These are phyloP conservation scores for Cyanoramphus novaezelandiae DNA, from an alignment of 2,113 vertebrate genomes.

Conservation along the genomic window DNA sequence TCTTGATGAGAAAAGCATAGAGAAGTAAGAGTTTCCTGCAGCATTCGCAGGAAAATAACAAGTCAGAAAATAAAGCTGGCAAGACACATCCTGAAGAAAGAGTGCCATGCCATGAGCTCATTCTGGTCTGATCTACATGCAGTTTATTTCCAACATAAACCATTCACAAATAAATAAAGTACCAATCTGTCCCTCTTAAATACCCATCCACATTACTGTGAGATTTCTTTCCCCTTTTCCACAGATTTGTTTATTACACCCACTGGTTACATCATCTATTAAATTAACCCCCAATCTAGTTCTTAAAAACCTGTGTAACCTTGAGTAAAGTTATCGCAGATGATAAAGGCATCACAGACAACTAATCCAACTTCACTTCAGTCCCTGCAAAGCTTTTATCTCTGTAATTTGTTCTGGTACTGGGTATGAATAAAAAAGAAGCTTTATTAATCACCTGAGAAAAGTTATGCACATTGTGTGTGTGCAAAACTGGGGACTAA, in stretches of 20 bases:
- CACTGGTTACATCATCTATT: conserved; percentile 12
- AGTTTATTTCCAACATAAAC: background rate
- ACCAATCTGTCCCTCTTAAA: background rate
- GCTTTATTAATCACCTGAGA: conserved; percentile 35
- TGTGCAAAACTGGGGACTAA: background rate
- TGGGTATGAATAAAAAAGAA: conserved; percentile 31
- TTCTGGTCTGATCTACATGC: background rate
- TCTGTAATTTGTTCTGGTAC: conserved; percentile 52
- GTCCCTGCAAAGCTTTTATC: conserved; percentile 40
- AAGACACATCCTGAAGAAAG: background rate
- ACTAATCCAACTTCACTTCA: conserved; percentile 44
- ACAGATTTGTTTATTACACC: conserved; percentile 29
- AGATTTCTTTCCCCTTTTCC: background rate
- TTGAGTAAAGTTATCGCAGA: conserved; percentile 50
- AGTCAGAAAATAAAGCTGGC: background rate
- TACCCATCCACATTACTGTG: background rate
- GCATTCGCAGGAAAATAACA: background rate
- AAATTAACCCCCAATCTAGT: conserved; percentile 11
- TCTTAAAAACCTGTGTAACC: conserved; percentile 34
- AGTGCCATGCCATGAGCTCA: background rate
- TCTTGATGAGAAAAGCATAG: background rate
- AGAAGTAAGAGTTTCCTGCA: background rate
- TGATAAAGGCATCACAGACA: conserved; percentile 45
- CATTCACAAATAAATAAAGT: conserved; percentile 32
- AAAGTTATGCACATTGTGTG: background rate